phyloP scores from a whole-genome alignment of 2,797 vertebrate species.

The Odontamblyopus rebecca region DNA sequence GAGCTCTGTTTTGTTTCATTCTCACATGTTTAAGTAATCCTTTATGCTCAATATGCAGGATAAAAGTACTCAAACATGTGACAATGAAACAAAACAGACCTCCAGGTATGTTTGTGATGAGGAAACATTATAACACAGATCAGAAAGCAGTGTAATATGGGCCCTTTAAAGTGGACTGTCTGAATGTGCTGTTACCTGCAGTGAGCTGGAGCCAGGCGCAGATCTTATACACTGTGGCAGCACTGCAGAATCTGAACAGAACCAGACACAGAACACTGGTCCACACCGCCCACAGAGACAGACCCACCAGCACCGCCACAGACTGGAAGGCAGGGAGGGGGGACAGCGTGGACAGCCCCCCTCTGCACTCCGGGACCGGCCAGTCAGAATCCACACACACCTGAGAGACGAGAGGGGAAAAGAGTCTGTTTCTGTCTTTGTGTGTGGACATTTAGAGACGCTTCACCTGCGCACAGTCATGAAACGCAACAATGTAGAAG shows the following conservation, averaged over 20 bases:
- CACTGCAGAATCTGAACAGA: constrained; percentile 83
- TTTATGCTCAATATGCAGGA: no score
- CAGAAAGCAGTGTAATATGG: no score
- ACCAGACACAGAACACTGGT: constrained; percentile 79
- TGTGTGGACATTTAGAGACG: background rate
- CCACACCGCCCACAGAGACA: constrained; percentile 82
- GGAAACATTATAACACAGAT: no score
- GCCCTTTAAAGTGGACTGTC: background rate
- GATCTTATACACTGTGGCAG: constrained; percentile 84
- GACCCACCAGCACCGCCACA: constrained; percentile 80
- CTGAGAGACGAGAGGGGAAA: constrained; percentile 25
- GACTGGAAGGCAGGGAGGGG: constrained; percentile 84
- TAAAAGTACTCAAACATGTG: no score
- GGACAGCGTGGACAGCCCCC: constrained; percentile 75
- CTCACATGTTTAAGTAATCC: no score
- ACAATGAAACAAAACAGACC: no score
- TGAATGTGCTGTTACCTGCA: constrained; percentile 65
- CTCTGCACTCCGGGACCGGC: constrained; percentile 77
- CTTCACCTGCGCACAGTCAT: background rate
- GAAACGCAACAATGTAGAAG: no score
- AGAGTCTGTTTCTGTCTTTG: background rate
- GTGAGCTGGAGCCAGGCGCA: constrained; percentile 85
- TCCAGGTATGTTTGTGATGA: no score
- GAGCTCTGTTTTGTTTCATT: no score
- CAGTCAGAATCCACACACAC: constrained; percentile 81